These are phyloP conservation scores for Diarsia rubi DNA, from an alignment of 2,888 invertebrate genomes.

Conservation along the genomic window DNA sequence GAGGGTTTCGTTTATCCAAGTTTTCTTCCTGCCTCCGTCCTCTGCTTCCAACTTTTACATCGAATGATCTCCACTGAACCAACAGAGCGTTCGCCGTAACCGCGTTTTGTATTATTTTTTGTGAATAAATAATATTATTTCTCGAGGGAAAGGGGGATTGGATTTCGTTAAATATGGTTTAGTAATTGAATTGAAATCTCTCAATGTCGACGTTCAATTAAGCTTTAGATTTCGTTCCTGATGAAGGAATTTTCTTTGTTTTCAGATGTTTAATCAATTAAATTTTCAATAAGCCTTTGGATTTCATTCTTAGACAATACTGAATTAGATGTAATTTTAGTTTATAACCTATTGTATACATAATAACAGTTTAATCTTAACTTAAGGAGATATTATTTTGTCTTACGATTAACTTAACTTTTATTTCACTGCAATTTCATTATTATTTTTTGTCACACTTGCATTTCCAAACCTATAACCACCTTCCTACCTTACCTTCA, in stretches of 20 bases:
- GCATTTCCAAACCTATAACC: constrained; percentile 26
- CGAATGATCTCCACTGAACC: constrained; percentile 90
- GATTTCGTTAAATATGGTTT: constrained; percentile 91
- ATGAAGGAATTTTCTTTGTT: constrained; percentile 88
- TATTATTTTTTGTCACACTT: not conserved
- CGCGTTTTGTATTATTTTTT: constrained; percentile 90
- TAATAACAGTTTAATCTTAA: too few relatives aligned
- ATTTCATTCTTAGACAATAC: constrained; percentile 53
- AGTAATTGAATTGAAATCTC: constrained; percentile 91
- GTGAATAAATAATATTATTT: constrained; percentile 91
- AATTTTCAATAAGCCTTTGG: constrained; percentile 72
- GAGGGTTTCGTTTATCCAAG: constrained; percentile 91
- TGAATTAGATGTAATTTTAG: not conserved
- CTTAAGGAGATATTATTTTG: not conserved
- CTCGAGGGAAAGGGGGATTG: constrained; percentile 90
- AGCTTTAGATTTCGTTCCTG: constrained; percentile 87
- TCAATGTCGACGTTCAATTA: constrained; percentile 91
- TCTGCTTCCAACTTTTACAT: constrained; percentile 87
- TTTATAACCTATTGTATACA: not conserved
- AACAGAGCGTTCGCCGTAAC: constrained; percentile 87
- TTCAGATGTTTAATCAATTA: constrained; percentile 82
- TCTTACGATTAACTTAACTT: not conserved
- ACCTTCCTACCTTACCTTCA: too few relatives aligned
- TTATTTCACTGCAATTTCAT: not conserved
- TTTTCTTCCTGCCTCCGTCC: constrained; percentile 88